Evolutionary conservation across 2,113 vertebrate genomes (phyloP).

Genomic region (Syrrhaptes paradoxus): DNA sequence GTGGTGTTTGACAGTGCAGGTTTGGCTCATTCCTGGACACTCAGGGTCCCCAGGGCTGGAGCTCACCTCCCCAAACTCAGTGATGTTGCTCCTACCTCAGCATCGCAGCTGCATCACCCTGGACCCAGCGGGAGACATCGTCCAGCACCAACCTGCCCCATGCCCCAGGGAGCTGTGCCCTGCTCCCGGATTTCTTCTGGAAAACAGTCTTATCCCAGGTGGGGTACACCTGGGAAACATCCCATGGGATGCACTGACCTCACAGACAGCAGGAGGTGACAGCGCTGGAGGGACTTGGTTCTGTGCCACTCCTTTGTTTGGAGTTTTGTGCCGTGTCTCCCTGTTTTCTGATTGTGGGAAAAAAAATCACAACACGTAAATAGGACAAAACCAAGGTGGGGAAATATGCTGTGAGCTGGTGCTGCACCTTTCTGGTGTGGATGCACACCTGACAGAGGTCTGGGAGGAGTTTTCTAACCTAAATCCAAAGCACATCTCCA

Average conservation of each 20-base stretch:
- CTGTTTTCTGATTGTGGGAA: neutral
- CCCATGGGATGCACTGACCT: rapidly evolving
- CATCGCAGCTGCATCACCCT: neutral
- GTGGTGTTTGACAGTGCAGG: neutral
- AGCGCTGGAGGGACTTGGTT: rapidly evolving
- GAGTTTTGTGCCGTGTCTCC: neutral
- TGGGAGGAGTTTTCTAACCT: neutral
- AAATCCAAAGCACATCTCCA: neutral
- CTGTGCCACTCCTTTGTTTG: rapidly evolving
- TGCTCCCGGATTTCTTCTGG: neutral
- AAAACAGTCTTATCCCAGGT: neutral
- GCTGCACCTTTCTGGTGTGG: neutral
- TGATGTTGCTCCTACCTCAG: neutral
- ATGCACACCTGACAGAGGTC: neutral
- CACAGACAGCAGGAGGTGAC: neutral
- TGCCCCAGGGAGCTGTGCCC: neutral
- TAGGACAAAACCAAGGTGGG: neutral
- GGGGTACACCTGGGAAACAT: rapidly evolving
- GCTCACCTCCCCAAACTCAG: neutral
- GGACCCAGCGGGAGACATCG: rapidly evolving
- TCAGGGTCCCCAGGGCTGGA: neutral
- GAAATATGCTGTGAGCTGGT: neutral
- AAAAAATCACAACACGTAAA: neutral
- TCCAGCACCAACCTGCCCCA: rapidly evolving
- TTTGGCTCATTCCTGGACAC: neutral